Conservation (phyloP, 2,888 invertebrate species). For the Watsonalla binaria region DNA sequence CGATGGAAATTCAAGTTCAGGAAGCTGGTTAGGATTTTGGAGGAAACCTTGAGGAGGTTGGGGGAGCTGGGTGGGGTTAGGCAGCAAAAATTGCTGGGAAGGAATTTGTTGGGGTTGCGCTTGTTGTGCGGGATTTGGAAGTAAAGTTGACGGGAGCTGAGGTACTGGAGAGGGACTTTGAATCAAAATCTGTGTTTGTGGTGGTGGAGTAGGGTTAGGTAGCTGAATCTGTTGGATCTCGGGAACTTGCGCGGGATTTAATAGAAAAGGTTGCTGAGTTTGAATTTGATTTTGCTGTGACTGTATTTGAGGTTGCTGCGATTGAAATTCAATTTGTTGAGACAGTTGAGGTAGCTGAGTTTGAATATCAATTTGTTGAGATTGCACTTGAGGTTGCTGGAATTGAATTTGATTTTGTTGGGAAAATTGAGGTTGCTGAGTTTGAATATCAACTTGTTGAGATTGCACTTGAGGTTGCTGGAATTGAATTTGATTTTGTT, state of each 20-base stretch:
- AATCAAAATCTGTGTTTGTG: conserved; percentile 3
- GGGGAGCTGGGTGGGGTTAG: neutral
- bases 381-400: neutral
- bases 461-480: conserved; percentile 2
- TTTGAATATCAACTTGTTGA: no score
- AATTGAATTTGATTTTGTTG: neutral
- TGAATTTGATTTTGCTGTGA: conserved; percentile 11
- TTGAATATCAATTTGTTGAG: conserved; percentile 10
- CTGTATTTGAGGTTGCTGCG: conserved; percentile 3
- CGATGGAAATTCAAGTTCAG: neutral
- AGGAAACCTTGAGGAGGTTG: neutral
- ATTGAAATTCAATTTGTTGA: neutral
- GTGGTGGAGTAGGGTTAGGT: neutral
- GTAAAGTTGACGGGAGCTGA: conserved; percentile 1
- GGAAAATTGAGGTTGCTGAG: neutral
- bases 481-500: neutral
- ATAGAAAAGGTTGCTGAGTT: neutral
- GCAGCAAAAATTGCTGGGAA: neutral
- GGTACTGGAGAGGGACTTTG: neutral
- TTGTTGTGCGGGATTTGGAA: conserved; percentile 3
- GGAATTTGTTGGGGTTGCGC: neutral
- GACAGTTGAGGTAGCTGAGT: neutral
- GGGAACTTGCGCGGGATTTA: neutral
- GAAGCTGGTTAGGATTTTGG: no score
- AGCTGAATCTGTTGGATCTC: neutral